These are phyloP conservation scores for Macrostomum cliftonense DNA, from an alignment of 2,888 invertebrate genomes.

Conservation along the genomic window DNA sequence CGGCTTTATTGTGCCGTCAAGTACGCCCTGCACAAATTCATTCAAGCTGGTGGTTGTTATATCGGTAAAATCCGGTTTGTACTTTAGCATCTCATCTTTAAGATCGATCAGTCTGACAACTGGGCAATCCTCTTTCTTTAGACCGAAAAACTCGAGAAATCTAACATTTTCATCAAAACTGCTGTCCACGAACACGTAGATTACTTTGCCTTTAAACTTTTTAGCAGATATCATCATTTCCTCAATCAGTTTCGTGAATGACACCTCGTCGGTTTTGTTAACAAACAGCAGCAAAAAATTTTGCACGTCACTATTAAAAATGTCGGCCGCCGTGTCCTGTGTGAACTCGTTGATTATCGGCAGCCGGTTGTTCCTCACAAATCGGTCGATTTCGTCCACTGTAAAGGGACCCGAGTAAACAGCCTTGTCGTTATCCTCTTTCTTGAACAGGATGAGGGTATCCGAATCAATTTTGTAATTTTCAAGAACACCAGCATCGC, in stretches of 20 bases:
- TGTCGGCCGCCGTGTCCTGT: slow-evolving; percentile 87
- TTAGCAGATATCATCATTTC: slow-evolving; percentile 62
- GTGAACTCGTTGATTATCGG: slow-evolving; percentile 86
- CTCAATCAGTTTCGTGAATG: slow-evolving; percentile 7
- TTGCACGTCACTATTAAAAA: slow-evolving; percentile 93
- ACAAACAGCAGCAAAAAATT: slow-evolving; percentile 85
- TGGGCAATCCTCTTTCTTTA: slow-evolving; percentile 61
- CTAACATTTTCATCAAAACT: slow-evolving; percentile 85
- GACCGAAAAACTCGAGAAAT: slow-evolving; percentile 96
- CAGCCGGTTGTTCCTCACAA: slow-evolving; percentile 62
- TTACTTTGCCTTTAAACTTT: slow-evolving; percentile 64
- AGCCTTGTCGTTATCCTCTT: slow-evolving; percentile 57
- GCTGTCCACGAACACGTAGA: slow-evolving; percentile 83
- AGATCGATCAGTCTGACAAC: slow-evolving; percentile 69
- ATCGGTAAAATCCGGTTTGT: slow-evolving; percentile 54
- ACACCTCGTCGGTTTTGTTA: slow-evolving; percentile 38
- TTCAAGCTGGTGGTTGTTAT: slow-evolving; percentile 49
- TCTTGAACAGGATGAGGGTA: slow-evolving; percentile 69
- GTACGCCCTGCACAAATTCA: slow-evolving; percentile 66
- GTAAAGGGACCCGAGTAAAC: slow-evolving; percentile 40
- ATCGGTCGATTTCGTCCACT: slow-evolving; percentile 54
- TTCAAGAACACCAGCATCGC: slow-evolving; percentile 54
- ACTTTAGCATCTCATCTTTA: slow-evolving; percentile 85
- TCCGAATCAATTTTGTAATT: slow-evolving; percentile 63
- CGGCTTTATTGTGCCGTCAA: slow-evolving; percentile 78